Percentiles rank a stretch among this genome's conserved stretches.
phyloP scores from a whole-genome alignment of 2,888 invertebrate species.

The Diachrysia chrysitis region DNA sequence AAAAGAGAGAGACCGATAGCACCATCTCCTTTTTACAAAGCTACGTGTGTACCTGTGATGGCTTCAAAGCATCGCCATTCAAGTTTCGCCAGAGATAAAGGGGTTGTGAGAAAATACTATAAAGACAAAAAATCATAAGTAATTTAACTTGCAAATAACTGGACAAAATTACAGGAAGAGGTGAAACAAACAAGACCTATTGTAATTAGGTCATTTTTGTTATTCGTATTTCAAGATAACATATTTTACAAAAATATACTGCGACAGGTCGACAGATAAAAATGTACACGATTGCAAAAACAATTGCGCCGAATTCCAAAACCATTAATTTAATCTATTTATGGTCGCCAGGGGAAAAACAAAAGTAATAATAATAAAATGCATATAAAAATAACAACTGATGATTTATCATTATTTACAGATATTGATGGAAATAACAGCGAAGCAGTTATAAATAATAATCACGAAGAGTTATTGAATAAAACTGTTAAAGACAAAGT shows the following conservation, averaged over 20 bases:
- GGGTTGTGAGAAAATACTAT: too few species aligned
- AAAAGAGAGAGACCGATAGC: not conserved
- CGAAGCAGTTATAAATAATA: constrained; percentile 55
- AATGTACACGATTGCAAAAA: not conserved
- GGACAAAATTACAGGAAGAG: not conserved
- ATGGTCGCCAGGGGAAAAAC: not conserved
- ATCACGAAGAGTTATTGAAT: constrained; percentile 16
- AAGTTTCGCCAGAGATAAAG: not conserved
- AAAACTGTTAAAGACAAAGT: not conserved
- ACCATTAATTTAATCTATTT: not conserved
- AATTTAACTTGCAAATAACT: not conserved
- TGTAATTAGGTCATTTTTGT: not conserved
- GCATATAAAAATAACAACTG: not conserved
- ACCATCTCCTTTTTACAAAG: not conserved
- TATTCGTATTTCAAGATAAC: not conserved
- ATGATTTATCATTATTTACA: constrained; percentile 55
- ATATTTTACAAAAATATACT: not conserved
- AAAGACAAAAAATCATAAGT: too few species aligned
- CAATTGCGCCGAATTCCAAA: not conserved
- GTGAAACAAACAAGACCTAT: not conserved
- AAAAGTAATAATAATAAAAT: not conserved
- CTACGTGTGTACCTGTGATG: too few species aligned
- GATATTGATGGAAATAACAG: constrained; percentile 79
- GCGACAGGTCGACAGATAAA: not conserved
- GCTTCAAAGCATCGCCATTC: too few species aligned